phyloP scores from a whole-genome alignment of 1,140 invertebrate species.

The Meloidogyne hapla region DNA sequence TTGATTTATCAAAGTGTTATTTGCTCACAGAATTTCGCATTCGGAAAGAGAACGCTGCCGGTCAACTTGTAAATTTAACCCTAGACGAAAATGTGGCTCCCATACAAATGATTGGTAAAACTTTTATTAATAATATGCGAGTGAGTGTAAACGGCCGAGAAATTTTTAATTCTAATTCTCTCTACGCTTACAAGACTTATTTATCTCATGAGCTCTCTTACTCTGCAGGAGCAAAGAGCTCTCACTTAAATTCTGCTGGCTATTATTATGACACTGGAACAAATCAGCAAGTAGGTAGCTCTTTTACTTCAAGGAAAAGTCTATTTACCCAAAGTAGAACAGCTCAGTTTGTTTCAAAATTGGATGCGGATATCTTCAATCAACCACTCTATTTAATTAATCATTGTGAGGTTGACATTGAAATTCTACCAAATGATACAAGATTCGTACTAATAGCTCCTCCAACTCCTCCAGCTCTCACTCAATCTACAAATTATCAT shows the following conservation, averaged over 20 bases:
- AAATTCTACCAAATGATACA: conserved; percentile 1
- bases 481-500: not conserved
- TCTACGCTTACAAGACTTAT: conserved; percentile 12
- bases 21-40: no score
- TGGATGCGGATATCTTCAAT: conserved; percentile 19
- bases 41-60: no score
- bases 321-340: not conserved
- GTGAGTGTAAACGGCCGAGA: conserved; percentile 11
- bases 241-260: not conserved
- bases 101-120: conserved; percentile 14
- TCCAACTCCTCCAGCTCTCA: not conserved
- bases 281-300: not conserved
- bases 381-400: conserved; percentile 9
- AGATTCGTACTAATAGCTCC: not conserved
- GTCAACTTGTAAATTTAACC: no score
- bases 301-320: not conserved
- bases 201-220: conserved; percentile 10
- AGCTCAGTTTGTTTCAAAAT: conserved; percentile 8
- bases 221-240: conserved; percentile 7
- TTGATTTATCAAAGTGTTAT: no score
- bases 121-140: not conserved
- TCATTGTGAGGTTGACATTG: conserved; percentile 20
- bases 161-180: conserved; percentile 5
- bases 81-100: no score
- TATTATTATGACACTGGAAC: not conserved